Percentiles rank a stretch among this genome's conserved stretches.
Evolutionary conservation across 2,113 vertebrate genomes (phyloP).

Genomic region (Cynocephalus volans): DNA sequence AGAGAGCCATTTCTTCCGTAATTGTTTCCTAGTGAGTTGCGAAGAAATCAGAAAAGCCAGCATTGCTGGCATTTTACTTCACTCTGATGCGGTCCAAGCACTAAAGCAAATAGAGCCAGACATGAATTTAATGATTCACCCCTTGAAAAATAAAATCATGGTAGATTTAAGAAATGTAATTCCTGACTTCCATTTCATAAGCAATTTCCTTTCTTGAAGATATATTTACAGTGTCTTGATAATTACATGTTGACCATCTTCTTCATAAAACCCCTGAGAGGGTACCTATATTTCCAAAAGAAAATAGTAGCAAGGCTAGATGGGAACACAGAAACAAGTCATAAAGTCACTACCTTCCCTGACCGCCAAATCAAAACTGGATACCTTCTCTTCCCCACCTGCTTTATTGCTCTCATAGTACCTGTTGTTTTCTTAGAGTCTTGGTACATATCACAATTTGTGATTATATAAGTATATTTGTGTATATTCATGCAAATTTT

Average conservation of each 20-base stretch:
- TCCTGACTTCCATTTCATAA: not conserved
- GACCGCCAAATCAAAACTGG: not conserved
- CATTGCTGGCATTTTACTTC: not conserved
- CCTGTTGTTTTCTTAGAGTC: not conserved
- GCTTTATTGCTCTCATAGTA: not conserved
- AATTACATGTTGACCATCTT: not conserved
- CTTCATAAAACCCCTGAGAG: not conserved
- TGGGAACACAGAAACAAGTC: not conserved
- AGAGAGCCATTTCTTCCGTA: not conserved
- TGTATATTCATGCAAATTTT: not conserved
- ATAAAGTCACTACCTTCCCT: not conserved
- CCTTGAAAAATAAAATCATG: not conserved
- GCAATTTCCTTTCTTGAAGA: not conserved
- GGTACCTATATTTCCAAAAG: not conserved
- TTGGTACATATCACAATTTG: not conserved
- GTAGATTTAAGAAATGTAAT: not conserved
- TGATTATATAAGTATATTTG: not conserved
- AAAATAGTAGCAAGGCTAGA: not conserved
- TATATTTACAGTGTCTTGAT: not conserved
- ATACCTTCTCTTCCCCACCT: not conserved
- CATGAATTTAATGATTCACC: not conserved
- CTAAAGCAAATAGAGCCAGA: not conserved
- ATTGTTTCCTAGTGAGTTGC: not conserved
- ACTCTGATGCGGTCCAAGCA: not conserved
- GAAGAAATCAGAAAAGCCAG: not conserved